Base-by-base conservation (phyloP, 2,113 vertebrate species). In the Varanus komodoensis region DNA sequence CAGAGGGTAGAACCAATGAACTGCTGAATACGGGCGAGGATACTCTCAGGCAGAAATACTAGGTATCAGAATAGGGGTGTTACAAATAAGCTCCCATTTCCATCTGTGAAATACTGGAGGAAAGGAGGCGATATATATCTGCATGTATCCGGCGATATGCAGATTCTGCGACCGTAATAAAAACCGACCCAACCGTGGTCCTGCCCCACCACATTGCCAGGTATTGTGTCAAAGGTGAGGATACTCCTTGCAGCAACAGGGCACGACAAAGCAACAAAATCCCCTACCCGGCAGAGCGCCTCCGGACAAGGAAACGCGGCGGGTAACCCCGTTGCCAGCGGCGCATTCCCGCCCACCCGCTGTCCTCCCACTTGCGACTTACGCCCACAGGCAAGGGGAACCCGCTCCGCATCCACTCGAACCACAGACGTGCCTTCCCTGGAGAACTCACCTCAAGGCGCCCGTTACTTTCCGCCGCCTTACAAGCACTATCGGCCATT, bases 381-480 rank as follows among this genome's bases (percentile, higher is more conserved):
- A 34, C 4, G n/a, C 29, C 38, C 21, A 21, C 17, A 61, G 52
- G n/a, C 9, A 17, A 29, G 7, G 25, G 25, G 8, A 38, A 57
- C 27, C 19, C 32, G 29, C 21, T 21, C 7, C 8, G 34, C 73
- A 50, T 27, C 71, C 8, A 67, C 27, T 29, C 15, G 25, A 38
- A 8, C 64, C 23, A 34, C 23, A 17, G 19, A 27, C 7, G 14
- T 8, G 6, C 48, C 21, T 6, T 38, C 34, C 14, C 87, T 44
- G n/a, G 54, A 38, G 7, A 32, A 5, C 48, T 52, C 32, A 8
- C 48, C 44, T 57, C 61, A 19, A 50, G 15, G 19, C 61, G 25
- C 74, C 73, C 83, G 83, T 57, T 69, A 78, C 82, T 89, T 52
- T 79, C 82, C 54, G 88, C 89, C 64, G 82, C 29, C 89, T 54